A percentile compares a stretch with the other conserved stretches of the same genome.
Evolutionary conservation across 2,888 invertebrate genomes (phyloP).

Genomic region (Campaea margaritaria): DNA sequence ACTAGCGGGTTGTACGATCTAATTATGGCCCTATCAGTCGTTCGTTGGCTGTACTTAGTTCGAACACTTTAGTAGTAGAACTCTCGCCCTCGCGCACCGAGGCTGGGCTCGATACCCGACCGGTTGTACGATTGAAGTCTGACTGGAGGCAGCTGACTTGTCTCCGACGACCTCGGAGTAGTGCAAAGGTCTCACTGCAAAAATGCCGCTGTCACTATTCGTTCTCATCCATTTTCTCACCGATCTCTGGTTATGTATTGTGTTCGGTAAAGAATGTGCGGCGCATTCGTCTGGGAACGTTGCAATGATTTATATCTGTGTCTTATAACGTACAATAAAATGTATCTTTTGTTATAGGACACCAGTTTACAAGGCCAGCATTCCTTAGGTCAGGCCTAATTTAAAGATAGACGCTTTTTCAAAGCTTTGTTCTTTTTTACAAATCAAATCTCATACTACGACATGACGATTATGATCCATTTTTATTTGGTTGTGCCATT

Average conservation of each 20-base stretch:
- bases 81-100: no score
- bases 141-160: no score
- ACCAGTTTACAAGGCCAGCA: conserved; percentile 82
- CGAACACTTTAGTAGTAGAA: no score
- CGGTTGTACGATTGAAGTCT: no score
- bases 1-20: no score
- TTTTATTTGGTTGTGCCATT: conserved; percentile 65
- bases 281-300: no score
- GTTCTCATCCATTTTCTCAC: not conserved
- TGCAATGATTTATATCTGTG: conserved; percentile 9
- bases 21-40: no score
- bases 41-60: no score
- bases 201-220: no score
- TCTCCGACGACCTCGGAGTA: no score
- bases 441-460: conserved; percentile 64
- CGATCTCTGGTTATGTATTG: not conserved
- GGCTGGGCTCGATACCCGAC: no score
- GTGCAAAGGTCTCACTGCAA: no score
- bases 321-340: conserved; percentile 45
- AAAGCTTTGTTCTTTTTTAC: conserved; percentile 56
- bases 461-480: conserved; percentile 61
- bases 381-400: conserved; percentile 81
- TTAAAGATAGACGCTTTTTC: conserved; percentile 69
- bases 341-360: conserved; percentile 81
- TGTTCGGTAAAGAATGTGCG: not conserved